phyloP scores from a whole-genome alignment of 2,113 vertebrate genomes.

The Clinocottus analis region DNA sequence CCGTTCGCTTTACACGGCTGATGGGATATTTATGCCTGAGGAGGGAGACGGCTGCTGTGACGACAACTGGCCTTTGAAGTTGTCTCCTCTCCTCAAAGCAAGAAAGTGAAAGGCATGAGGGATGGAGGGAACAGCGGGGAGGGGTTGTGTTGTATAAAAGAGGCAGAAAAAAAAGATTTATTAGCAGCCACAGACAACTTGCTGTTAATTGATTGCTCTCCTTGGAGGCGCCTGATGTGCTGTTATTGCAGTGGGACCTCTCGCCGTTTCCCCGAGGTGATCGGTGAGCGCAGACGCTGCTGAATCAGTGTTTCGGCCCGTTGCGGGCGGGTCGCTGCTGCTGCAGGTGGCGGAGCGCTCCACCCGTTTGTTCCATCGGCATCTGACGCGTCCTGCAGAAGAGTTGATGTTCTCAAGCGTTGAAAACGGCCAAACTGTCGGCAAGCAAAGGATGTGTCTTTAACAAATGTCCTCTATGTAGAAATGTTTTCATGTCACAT shows the following conservation, averaged over 20 bases:
- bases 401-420: neutral
- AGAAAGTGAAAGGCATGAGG: neutral
- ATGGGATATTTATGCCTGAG: conserved; percentile 50
- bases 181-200: conserved; percentile 18
- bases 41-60: neutral
- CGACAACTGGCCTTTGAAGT: conserved; percentile 43
- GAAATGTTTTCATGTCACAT: neutral
- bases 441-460: neutral
- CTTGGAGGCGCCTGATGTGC: conserved; percentile 20
- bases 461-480: neutral
- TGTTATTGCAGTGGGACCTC: conserved; percentile 35
- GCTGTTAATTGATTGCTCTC: conserved; percentile 45
- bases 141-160: neutral
- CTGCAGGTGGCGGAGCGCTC: conserved; percentile 14
- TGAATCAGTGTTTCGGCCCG: conserved; percentile 24
- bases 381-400: neutral
- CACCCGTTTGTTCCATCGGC: conserved; percentile 11
- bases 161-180: neutral
- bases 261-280: conserved; percentile 30
- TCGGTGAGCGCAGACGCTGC: conserved; percentile 7
- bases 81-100: neutral
- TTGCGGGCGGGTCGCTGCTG: conserved; percentile 3
- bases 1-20: conserved; percentile 7
- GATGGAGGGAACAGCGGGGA: conserved; percentile 1
- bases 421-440: neutral